A percentile compares a stretch with the other conserved stretches of the same genome.
These are phyloP conservation scores for Gymnoscelis rufifasciata DNA, from an alignment of 2,888 invertebrate species.

Conservation along the genomic window DNA sequence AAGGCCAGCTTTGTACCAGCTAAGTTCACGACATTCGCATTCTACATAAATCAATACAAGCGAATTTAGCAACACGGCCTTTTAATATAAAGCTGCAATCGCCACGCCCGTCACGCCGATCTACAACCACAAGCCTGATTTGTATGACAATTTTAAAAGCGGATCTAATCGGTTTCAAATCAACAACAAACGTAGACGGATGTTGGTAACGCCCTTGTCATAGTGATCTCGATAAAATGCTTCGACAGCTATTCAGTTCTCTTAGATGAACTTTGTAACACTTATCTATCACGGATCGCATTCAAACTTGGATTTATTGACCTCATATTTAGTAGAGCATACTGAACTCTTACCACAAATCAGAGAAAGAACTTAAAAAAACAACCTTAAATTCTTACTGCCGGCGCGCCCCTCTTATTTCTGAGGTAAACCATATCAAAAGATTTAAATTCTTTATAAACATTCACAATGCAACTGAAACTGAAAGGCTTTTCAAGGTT, in stretches of 20 bases:
- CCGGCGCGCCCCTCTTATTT: no score
- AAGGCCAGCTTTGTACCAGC: conserved; percentile 56
- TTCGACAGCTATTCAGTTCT: conserved; percentile 35
- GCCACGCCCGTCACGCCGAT: conserved; percentile 40
- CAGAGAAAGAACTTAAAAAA: not conserved
- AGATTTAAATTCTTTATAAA: no score
- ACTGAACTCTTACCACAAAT: not conserved
- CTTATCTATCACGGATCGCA: conserved; percentile 27
- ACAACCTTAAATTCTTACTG: not conserved
- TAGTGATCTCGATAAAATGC: conserved; percentile 37
- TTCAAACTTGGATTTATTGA: conserved; percentile 24
- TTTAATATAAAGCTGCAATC: conserved; percentile 51
- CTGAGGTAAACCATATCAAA: no score
- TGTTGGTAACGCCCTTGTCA: conserved; percentile 69
- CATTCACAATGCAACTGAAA: not conserved
- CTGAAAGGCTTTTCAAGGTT: conserved; percentile 9
- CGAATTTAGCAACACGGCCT: conserved; percentile 54
- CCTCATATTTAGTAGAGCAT: conserved; percentile 17
- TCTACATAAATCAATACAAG: conserved; percentile 52
- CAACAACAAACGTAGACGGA: conserved; percentile 59
- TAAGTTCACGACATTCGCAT: conserved; percentile 64
- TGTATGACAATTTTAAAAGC: conserved; percentile 65
- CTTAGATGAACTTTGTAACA: conserved; percentile 32
- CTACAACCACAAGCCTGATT: conserved; percentile 34
- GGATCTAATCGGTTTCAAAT: conserved; percentile 66